Conservation (phyloP, 1,140 invertebrate species). For the Pseudomyrmex flavicornis region DNA sequence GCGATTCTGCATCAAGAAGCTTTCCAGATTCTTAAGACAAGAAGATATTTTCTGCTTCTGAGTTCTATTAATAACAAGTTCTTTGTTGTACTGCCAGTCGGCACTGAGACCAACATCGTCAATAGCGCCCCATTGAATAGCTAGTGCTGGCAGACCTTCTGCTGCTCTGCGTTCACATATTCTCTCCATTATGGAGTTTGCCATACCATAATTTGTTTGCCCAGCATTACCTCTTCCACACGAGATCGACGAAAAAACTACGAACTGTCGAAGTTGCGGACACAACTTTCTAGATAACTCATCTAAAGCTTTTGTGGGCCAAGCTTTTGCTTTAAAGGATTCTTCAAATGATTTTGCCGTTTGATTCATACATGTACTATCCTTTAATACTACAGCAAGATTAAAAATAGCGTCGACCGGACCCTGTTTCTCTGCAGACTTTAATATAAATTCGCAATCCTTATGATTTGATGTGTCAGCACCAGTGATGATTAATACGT, state of each 20-base stretch:
- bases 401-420: conserved; percentile 92
- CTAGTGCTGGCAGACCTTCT: conserved; percentile 85
- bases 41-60: too few relatives aligned
- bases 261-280: conserved; percentile 85
- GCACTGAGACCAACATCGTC: conserved; percentile 87
- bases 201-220: too few relatives aligned
- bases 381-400: conserved; percentile 88
- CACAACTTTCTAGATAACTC: conserved; percentile 84
- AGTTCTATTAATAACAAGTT: conserved; percentile 86
- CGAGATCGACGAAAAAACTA: conserved; percentile 90
- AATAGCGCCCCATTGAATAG: conserved; percentile 87
- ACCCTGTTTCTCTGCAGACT: conserved; percentile 86
- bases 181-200: conserved; percentile 84
- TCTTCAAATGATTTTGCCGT: conserved; percentile 83
- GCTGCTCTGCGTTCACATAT: conserved; percentile 85
- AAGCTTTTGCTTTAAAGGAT: conserved; percentile 85
- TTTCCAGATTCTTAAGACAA: too few relatives aligned
- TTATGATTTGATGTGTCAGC: conserved; percentile 83
- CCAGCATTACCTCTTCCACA: too few relatives aligned
- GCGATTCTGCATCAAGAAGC: too few relatives aligned
- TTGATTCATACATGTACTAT: conserved; percentile 85
- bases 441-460: conserved; percentile 86
- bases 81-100: conserved; percentile 88
- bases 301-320: conserved; percentile 85
- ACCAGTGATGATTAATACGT: conserved; percentile 83